Percentiles rank a stretch among this genome's conserved stretches.
phyloP scores from a whole-genome alignment of 1,140 invertebrate genomes.

The Hydropsyche tenuis region DNA sequence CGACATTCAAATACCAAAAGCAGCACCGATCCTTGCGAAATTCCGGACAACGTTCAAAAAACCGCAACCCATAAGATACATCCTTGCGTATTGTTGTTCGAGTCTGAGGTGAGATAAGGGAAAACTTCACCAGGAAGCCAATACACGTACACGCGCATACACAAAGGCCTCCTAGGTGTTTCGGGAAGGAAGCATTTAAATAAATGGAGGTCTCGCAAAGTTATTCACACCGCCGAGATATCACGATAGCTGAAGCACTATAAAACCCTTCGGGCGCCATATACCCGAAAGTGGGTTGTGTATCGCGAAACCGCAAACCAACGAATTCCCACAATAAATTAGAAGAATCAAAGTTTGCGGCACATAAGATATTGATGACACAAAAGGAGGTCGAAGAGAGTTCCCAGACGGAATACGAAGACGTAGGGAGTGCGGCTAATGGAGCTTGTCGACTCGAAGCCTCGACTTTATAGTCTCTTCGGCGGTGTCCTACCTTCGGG shows the following conservation, averaged over 20 bases:
- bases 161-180: not conserved
- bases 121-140: constrained; percentile 19
- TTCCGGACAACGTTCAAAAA: too few relatives aligned
- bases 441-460: constrained; percentile 23
- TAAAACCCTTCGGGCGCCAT: not conserved
- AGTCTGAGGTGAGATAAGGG: constrained; percentile 29
- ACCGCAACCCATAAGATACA: too few relatives aligned
- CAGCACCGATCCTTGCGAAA: too few relatives aligned
- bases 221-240: constrained; percentile 18
- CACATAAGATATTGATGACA: too few relatives aligned
- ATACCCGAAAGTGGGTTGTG: not conserved
- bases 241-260: not conserved
- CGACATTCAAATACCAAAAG: too few relatives aligned
- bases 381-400: too few relatives aligned
- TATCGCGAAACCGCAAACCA: too few relatives aligned
- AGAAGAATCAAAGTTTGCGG: too few relatives aligned
- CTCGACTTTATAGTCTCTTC: constrained; percentile 20
- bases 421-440: constrained; percentile 5
- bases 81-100: not conserved
- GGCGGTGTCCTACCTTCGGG: not conserved
- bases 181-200: constrained; percentile 37
- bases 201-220: constrained; percentile 32
- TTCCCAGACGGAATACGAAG: too few relatives aligned
- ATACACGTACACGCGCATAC: not conserved
- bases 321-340: too few relatives aligned